Evolutionary conservation across 2,113 vertebrate species (phyloP).

Genomic region (Bufo bufo): DNA sequence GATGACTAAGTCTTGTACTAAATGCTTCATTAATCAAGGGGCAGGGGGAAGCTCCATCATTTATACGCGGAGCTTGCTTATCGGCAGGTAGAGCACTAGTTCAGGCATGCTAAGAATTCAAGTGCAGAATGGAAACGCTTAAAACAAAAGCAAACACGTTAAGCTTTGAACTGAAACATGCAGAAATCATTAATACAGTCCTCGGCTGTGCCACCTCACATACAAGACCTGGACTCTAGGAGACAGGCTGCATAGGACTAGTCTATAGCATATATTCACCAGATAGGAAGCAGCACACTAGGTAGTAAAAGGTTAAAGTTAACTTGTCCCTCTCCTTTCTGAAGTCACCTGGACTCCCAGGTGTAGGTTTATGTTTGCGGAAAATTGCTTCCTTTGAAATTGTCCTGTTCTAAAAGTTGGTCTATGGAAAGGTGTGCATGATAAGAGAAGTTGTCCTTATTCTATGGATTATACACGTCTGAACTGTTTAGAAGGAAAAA

Average conservation of each 20-base stretch:
- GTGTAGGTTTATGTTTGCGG: not conserved
- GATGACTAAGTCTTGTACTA: not conserved
- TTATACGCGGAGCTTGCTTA: conserved; percentile 63
- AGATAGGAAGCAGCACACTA: conserved; percentile 3
- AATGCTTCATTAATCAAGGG: conserved; percentile 60
- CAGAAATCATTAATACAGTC: conserved; percentile 48
- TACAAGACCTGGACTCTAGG: not conserved
- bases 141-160: conserved; percentile 57
- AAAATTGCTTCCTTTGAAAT: conserved; percentile 1
- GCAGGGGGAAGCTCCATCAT: conserved; percentile 60
- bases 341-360: conserved; percentile 23
- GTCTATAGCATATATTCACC: not conserved
- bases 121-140: conserved; percentile 53
- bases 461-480: not conserved
- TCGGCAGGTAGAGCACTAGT: conserved; percentile 63
- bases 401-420: not conserved
- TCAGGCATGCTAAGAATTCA: conserved; percentile 73
- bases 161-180: conserved; percentile 54
- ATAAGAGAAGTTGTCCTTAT: not conserved
- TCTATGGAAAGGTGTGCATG: not conserved
- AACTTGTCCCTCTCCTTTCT: conserved; percentile 11
- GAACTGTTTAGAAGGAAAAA: too few relatives aligned
- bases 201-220: not conserved
- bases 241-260: not conserved
- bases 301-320: conserved; percentile 30